Evolutionary conservation across 2,888 invertebrate species (phyloP), one percentile per base, ranked within the genome.

Genomic region (Amblyjoppa fuscipennis): DNA sequence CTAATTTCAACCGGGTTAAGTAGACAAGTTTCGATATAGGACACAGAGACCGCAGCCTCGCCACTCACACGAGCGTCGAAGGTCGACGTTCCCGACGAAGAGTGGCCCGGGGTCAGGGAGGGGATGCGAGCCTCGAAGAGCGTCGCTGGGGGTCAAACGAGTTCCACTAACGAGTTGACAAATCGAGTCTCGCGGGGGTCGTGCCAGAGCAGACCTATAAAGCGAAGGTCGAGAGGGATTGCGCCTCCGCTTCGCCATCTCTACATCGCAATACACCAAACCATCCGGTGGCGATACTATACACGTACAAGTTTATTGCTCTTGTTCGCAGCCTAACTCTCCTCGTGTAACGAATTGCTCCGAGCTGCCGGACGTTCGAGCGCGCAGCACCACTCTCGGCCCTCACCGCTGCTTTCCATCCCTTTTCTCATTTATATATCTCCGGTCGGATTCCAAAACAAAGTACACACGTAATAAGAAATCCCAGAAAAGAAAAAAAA

Each of bases 121-220:
- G 28, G n/a, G 69, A 77, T 71, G 38, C 68, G 83, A 70, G 71
- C 79, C 71, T 59, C 82, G 61, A 56, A 34, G 74, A 61, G 45
- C 89, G 88, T 89, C 89, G 90, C 89, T 87, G 86, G 89, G 90
- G 91, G 92, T 92, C 91, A 93, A 94, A 93, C 92, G 93, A 93
- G 92, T 93, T 93, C 89, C 91, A 92, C 93, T 94, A 94, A 93
- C 94, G 93, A 93, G 94, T 94, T 94, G 94, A 94, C 94, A 94
- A 94, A 94, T 94, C 93, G 93, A 90, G 92, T 93, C 94, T 93
- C 94, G 89, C 89, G 93, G 92, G 94, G 92, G 92, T 93, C 93
- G 93, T 94, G 92, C 91, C 91, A 88, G 91, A 92, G 91, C 90
- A 92, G 92, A 93, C 92, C 93, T 93, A 93, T 94, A 93, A 93